Evolutionary conservation across 2,888 invertebrate genomes (phyloP).

Genomic region (Mechanitis mazaeus): DNA sequence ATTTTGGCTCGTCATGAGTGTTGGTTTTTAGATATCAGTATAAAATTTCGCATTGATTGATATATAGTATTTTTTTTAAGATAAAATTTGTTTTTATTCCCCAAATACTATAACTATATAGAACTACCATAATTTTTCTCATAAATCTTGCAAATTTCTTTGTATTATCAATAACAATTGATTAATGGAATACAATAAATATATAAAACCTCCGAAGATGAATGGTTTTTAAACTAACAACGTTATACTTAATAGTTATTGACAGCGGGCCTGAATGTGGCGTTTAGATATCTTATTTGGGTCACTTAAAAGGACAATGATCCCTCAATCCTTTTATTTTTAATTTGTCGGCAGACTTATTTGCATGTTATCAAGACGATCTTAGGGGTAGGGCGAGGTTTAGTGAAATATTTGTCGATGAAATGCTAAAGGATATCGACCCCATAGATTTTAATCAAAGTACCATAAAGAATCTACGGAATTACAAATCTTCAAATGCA

Average conservation of each 20-base stretch:
- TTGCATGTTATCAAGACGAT: slow-evolving; percentile 71
- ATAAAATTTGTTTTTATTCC: too few relatives aligned
- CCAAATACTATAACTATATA: too few relatives aligned
- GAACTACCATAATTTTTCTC: too few relatives aligned
- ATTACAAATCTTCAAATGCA: slow-evolving; percentile 32
- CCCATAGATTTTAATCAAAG: slow-evolving; percentile 40
- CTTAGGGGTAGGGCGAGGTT: slow-evolving; percentile 63
- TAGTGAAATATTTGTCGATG: slow-evolving; percentile 67
- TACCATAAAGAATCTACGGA: slow-evolving; percentile 33
- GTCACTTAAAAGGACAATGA: slow-evolving; percentile 66
- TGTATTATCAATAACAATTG: slow-evolving; percentile 6
- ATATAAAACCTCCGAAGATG: slow-evolving; percentile 29
- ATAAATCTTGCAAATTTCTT: too few relatives aligned
- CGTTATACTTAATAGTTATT: slow-evolving; percentile 67
- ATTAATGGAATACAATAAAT: slow-evolving; percentile 7
- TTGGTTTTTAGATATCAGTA: too few relatives aligned
- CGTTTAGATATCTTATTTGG: slow-evolving; percentile 67
- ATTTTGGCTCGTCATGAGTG: too few relatives aligned
- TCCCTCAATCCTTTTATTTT: slow-evolving; percentile 65
- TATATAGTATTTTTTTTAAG: too few relatives aligned
- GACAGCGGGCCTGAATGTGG: slow-evolving; percentile 56
- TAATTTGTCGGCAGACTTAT: slow-evolving; percentile 60
- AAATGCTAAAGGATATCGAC: slow-evolving; percentile 58
- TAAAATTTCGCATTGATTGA: too few relatives aligned
- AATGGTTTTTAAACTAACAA: slow-evolving; percentile 42